A percentile compares a stretch with the other conserved stretches of the same genome.
Evolutionary conservation across 2,888 invertebrate genomes (phyloP).

Genomic region (Campoletis raptor): DNA sequence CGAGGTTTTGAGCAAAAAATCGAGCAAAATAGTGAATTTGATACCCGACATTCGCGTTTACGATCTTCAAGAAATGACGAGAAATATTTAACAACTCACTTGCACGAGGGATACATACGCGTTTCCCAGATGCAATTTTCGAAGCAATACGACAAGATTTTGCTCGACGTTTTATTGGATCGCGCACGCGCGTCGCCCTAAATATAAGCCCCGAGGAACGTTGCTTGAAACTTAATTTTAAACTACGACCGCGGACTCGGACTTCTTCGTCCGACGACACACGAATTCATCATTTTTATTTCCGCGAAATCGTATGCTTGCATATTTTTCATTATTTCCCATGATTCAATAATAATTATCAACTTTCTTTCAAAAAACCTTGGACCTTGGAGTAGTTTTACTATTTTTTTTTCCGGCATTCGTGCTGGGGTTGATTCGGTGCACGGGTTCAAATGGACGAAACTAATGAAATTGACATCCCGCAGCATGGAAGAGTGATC

Average conservation of each 20-base stretch:
- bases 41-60: conserved; percentile 43
- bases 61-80: conserved; percentile 9
- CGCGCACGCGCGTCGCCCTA: conserved; percentile 83
- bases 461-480: neutral
- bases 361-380: neutral
- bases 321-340: neutral
- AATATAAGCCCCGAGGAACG: conserved; percentile 82
- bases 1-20: conserved; percentile 7
- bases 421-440: neutral
- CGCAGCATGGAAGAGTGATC: conserved; percentile 7
- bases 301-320: conserved; percentile 19
- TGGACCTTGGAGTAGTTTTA: neutral
- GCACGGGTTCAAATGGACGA: neutral
- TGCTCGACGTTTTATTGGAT: conserved; percentile 78
- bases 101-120: conserved; percentile 58
- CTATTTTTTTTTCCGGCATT: neutral
- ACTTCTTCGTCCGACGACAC: conserved; percentile 12
- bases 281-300: conserved; percentile 31
- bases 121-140: conserved; percentile 73
- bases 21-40: neutral
- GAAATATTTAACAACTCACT: conserved; percentile 44
- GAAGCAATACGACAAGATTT: conserved; percentile 76
- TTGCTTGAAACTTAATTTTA: conserved; percentile 79
- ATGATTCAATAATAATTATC: neutral
- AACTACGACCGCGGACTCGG: conserved; percentile 71